A percentile compares a stretch with the other conserved stretches of the same genome.
phyloP scores from a whole-genome alignment of 92 coral and sea anemone species.

The Porites lobata region DNA sequence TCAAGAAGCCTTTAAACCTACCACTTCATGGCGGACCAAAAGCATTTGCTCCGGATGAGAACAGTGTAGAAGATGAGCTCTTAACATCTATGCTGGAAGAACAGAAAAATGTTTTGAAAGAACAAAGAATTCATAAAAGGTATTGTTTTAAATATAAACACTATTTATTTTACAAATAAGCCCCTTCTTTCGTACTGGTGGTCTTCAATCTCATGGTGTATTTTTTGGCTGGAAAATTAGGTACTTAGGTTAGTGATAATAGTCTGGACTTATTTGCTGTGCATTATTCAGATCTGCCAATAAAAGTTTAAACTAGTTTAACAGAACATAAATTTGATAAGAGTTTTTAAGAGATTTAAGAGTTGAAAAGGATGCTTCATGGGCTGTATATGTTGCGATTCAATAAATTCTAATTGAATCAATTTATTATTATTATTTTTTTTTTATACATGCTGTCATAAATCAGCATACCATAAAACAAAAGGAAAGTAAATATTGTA shows the following conservation, averaged over 20 bases:
- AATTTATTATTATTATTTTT: neutral
- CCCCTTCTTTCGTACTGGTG: neutral
- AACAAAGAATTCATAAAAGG: slow-evolving; percentile 49
- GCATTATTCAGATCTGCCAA: neutral
- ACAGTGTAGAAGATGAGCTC: slow-evolving; percentile 34
- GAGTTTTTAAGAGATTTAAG: neutral
- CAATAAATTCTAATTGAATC: neutral
- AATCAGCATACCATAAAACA: no score
- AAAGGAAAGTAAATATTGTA: no score
- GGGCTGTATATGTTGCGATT: no score
- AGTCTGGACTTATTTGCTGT: no score
- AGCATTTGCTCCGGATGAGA: slow-evolving; percentile 77
- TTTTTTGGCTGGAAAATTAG: no score
- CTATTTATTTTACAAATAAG: neutral
- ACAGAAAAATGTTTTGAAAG: slow-evolving; percentile 39
- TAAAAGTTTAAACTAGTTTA: no score
- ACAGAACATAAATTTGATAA: neutral
- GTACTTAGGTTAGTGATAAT: no score
- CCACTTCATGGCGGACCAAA: slow-evolving; percentile 87
- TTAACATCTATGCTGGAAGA: slow-evolving; percentile 32
- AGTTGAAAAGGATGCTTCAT: no score
- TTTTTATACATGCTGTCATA: no score
- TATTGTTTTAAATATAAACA: neutral
- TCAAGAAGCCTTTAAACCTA: slow-evolving; percentile 70
- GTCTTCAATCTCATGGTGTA: no score